phyloP scores from a whole-genome alignment of 2,888 invertebrate genomes.

The Boloria euphrosyne region DNA sequence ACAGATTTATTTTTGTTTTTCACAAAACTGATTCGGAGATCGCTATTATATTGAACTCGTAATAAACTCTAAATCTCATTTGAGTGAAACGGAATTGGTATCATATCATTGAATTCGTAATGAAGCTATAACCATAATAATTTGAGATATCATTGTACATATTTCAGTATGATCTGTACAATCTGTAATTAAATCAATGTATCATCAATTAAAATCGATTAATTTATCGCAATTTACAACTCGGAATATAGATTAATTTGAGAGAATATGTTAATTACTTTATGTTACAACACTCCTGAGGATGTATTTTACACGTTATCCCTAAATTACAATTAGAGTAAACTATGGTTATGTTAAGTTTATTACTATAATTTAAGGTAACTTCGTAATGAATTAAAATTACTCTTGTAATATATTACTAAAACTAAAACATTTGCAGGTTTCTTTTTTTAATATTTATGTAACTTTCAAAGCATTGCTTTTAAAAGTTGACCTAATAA shows the following conservation, averaged over 20 bases:
- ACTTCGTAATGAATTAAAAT: too few species aligned
- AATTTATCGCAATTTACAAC: neutral
- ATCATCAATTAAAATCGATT: conserved; percentile 12
- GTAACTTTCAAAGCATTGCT: too few species aligned
- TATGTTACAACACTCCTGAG: neutral
- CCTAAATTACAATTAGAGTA: too few species aligned
- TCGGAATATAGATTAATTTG: neutral
- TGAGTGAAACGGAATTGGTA: neutral
- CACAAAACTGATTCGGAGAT: too few species aligned
- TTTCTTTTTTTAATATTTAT: too few species aligned
- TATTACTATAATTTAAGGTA: too few species aligned
- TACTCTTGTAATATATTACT: too few species aligned
- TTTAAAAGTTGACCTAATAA: too few species aligned
- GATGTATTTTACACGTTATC: too few species aligned
- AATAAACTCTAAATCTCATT: neutral
- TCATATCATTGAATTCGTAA: conserved; percentile 3
- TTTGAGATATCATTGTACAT: conserved; percentile 14
- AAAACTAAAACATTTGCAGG: too few species aligned
- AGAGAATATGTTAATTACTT: conserved; percentile 2
- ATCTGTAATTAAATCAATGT: conserved; percentile 18
- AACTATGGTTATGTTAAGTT: too few species aligned
- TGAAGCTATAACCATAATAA: conserved; percentile 10
- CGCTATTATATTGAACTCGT: neutral
- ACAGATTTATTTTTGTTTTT: too few species aligned
- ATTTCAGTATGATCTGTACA: conserved; percentile 12